A percentile compares a stretch with the other conserved stretches of the same genome.
These are phyloP conservation scores for Hepsetus odoe DNA, from an alignment of 2,113 vertebrate species.

Conservation along the genomic window DNA sequence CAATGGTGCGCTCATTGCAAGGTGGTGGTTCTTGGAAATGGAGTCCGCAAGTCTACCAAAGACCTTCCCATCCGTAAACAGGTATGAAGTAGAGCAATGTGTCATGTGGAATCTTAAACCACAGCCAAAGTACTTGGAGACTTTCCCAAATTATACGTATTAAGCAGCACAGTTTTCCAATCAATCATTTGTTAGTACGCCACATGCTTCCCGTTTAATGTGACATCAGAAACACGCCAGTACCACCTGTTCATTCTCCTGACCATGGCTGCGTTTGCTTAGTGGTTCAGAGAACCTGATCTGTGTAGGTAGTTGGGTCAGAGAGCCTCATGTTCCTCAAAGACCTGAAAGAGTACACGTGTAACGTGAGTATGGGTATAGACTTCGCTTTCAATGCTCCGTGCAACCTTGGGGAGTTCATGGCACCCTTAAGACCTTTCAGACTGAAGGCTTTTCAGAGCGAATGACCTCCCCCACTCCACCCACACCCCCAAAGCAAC, in stretches of 20 bases:
- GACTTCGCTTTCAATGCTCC: constrained; percentile 12
- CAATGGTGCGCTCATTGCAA: constrained; percentile 91
- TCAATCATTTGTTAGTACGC: neutral
- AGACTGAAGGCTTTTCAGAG: constrained; percentile 24
- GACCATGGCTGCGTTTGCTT: neutral
- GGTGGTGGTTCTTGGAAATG: constrained; percentile 88
- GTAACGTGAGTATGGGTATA: constrained; percentile 24
- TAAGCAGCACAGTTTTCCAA: neutral
- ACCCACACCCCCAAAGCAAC: constrained; percentile 7
- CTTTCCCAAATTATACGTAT: no score
- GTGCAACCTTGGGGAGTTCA: neutral
- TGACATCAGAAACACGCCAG: neutral
- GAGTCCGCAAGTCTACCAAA: constrained; percentile 80
- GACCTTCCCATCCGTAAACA: constrained; percentile 72
- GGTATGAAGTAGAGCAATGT: constrained; percentile 55
- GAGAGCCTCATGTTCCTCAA: constrained; percentile 1
- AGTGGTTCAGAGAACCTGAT: constrained; percentile 15
- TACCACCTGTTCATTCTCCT: neutral
- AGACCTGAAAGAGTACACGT: constrained; percentile 15
- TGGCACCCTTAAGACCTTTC: neutral
- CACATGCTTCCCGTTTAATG: neutral
- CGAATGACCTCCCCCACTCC: neutral
- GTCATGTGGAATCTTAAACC: no score
- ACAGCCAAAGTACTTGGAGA: no score
- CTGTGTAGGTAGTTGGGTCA: constrained; percentile 31